Evolutionary conservation across 2,888 invertebrate genomes (phyloP), one percentile per base, ranked within the genome.

Genomic region (Furcula furcula): DNA sequence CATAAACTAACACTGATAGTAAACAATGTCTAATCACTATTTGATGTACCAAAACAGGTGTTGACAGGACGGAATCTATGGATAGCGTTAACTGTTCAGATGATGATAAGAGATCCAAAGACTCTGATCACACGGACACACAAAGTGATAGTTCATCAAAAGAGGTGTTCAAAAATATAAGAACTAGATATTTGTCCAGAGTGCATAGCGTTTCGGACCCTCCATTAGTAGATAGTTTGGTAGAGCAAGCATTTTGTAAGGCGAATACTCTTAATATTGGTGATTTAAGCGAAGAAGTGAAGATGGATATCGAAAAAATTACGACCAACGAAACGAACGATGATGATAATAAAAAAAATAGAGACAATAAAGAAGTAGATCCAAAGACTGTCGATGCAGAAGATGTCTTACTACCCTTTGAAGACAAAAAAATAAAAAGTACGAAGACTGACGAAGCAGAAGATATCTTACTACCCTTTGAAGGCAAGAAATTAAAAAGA

Each of bases 21-120:
- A 50, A 64, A 54, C 42, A 56, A 62, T 73, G 55, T 80, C 77
- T 82, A 84, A 85, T 84, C 46, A 60, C 43, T 50, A 65, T 79
- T 79, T 79, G 51, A 68, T 82, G 74, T 84, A 75, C 70, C 72
- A 65, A 77, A 65, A 78, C 87, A 88, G 88, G 87, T 88, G 65
- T 79, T 75, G 74, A 81, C 68, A 76, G 70, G 52, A 76, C 83
- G 46, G 78, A 76, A 58, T 83, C 84, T 59, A 63, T 73, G 76
- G 85, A 84, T 68, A 83, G 75, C 67, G 61, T 76, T 46, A 64
- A 65, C 50, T 61, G 56, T 68, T 78, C 74, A 29, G 78, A 79
- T 40, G 74, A 79, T 39, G 78, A 75, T 36, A 75, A 64, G 55
- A 52, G 44, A 32, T 65, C 70, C 0, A 72, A 65, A 40, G 75